These are phyloP conservation scores for Somateria mollissima DNA, from an alignment of 2,797 vertebrate genomes.

Conservation along the genomic window DNA sequence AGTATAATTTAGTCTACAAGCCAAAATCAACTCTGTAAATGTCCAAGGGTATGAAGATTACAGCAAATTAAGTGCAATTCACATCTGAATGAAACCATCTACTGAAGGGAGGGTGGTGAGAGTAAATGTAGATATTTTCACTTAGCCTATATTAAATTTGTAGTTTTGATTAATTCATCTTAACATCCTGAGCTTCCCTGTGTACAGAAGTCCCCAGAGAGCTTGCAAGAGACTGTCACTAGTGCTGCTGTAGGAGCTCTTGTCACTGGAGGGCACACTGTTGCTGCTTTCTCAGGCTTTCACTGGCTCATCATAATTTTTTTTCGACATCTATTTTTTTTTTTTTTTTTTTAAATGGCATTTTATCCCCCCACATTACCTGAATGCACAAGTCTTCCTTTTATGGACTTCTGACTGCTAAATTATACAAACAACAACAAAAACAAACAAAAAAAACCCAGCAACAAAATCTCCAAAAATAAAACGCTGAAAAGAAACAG, in stretches of 20 bases:
- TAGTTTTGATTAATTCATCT: not conserved
- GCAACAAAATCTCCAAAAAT: not conserved
- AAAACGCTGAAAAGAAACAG: not conserved
- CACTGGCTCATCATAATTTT: not conserved
- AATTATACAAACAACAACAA: not conserved
- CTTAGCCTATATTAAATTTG: not conserved
- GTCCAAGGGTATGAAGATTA: not conserved
- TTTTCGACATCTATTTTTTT: not conserved
- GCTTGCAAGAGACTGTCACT: not conserved
- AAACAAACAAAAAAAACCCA: too few relatives aligned
- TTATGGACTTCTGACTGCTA: not conserved
- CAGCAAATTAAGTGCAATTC: not conserved
- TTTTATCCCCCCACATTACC: not conserved
- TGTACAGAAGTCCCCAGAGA: not conserved
- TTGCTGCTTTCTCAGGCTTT: constrained; percentile 13
- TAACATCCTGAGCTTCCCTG: not conserved
- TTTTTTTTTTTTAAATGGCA: not conserved
- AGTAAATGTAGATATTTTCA: not conserved
- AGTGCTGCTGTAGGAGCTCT: constrained; percentile 36
- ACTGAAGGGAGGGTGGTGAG: not conserved
- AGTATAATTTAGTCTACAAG: not conserved
- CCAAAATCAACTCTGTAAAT: not conserved
- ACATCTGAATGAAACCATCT: not conserved
- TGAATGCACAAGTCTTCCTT: not conserved
- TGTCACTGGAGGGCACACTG: constrained; percentile 68